Evolutionary conservation across 2,888 invertebrate species (phyloP).

Genomic region (Piscicola geometra): DNA sequence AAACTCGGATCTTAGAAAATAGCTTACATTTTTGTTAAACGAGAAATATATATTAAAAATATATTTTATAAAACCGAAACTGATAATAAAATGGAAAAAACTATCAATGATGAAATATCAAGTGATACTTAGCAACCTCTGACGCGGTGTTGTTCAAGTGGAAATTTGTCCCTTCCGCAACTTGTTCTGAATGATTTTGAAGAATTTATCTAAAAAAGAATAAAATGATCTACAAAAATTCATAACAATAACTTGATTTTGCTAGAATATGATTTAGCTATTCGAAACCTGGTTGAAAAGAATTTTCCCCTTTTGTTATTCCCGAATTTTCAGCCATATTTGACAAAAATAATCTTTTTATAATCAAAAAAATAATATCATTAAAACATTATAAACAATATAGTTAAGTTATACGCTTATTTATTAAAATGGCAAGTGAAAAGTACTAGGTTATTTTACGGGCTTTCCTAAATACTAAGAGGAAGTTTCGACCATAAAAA

Average conservation of each 20-base stretch:
- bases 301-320: constrained; percentile 1
- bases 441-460: background rate
- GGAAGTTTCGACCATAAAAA: constrained; percentile 9
- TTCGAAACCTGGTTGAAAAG: background rate
- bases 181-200: background rate
- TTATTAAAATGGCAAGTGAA: background rate
- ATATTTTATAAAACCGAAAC: too few relatives aligned
- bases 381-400: background rate
- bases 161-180: background rate
- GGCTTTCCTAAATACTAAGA: constrained; percentile 4
- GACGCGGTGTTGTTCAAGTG: constrained; percentile 9
- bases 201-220: background rate
- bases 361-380: background rate
- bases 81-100: too few relatives aligned
- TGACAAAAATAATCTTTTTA: background rate
- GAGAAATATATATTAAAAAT: too few relatives aligned
- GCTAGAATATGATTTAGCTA: background rate
- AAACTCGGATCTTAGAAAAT: too few relatives aligned
- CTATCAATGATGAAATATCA: too few relatives aligned
- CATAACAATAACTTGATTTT: background rate
- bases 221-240: background rate
- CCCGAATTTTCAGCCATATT: constrained; percentile 12
- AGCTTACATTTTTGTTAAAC: too few relatives aligned
- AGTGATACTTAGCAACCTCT: background rate
- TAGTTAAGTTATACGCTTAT: background rate